Conservation (phyloP, 2,113 vertebrate species). For the Dromiciops gliroides region DNA sequence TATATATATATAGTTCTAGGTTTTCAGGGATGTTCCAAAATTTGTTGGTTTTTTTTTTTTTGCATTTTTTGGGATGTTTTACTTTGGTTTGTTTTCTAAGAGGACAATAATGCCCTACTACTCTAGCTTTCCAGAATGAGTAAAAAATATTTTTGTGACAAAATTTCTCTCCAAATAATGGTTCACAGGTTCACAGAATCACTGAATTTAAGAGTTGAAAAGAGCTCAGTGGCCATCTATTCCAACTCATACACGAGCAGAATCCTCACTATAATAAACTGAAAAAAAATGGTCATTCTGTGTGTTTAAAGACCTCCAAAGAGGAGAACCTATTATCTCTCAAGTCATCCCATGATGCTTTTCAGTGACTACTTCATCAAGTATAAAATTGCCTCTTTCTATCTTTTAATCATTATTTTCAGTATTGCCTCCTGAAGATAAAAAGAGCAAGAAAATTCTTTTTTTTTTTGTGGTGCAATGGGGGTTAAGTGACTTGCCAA, state of each 20-base stretch:
- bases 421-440: not conserved
- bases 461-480: no score
- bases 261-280: not conserved
- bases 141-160: not conserved
- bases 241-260: not conserved
- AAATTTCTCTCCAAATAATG: not conserved
- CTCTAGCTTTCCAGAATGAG: not conserved
- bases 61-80: no score
- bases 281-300: not conserved
- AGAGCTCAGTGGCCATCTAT: not conserved
- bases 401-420: not conserved
- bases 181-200: not conserved
- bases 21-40: not conserved
- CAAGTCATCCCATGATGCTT: not conserved
- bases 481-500: no score
- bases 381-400: not conserved
- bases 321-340: not conserved
- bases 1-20: not conserved
- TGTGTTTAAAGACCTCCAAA: not conserved
- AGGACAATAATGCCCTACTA: constrained; percentile 13
- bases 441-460: not conserved
- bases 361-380: not conserved
- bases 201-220: not conserved
- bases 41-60: not conserved
- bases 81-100: not conserved